Percentiles rank a stretch among this genome's conserved stretches.
These are phyloP conservation scores for Capra hircus DNA, from an alignment of 2,113 vertebrate genomes.

Conservation along the genomic window DNA sequence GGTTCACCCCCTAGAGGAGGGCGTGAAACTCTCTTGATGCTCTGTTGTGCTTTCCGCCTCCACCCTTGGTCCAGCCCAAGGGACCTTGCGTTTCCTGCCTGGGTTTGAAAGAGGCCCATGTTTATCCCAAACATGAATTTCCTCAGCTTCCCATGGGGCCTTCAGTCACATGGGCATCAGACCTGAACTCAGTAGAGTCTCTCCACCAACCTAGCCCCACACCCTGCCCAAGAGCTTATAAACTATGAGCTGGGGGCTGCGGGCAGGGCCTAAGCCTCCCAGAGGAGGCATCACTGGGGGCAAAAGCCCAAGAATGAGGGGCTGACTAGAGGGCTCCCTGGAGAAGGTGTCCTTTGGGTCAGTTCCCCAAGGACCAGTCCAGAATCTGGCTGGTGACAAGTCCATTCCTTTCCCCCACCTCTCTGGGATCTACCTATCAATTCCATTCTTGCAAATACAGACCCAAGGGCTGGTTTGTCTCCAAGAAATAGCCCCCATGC, in stretches of 20 bases:
- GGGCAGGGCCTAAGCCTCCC: not conserved
- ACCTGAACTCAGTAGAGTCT: not conserved
- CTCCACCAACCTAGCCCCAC: not conserved
- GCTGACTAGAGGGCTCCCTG: not conserved
- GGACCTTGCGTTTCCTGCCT: not conserved
- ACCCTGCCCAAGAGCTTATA: not conserved
- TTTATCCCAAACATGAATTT: not conserved
- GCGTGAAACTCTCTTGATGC: not conserved
- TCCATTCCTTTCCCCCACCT: not conserved
- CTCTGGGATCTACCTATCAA: not conserved
- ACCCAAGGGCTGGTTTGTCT: not conserved
- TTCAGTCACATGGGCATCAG: not conserved
- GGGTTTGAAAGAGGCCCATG: not conserved
- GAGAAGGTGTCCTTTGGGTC: not conserved
- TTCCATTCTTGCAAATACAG: not conserved
- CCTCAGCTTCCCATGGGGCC: not conserved
- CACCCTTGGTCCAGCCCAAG: not conserved
- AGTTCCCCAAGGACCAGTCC: not conserved
- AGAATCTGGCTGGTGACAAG: not conserved
- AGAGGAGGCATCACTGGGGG: not conserved
- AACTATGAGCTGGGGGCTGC: not conserved
- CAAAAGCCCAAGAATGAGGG: fast-evolving
- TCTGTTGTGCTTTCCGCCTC: fast-evolving
- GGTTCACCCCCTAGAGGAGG: not conserved
- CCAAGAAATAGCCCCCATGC: not conserved